Conservation (phyloP, 2,113 vertebrate genomes). For the Mohoua ochrocephala region DNA sequence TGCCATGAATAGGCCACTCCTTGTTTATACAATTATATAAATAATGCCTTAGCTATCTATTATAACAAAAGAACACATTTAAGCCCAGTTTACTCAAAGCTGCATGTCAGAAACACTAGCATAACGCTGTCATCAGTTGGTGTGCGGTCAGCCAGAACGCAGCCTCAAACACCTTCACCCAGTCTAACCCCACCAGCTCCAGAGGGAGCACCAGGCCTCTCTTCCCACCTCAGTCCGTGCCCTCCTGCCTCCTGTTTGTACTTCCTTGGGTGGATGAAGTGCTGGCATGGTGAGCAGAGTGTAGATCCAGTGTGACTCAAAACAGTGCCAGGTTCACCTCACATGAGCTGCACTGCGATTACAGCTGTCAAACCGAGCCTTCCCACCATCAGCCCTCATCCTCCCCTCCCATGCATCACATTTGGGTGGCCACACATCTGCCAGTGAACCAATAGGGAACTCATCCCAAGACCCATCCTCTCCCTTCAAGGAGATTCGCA, state of each 20-base stretch:
- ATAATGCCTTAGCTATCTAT: not conserved
- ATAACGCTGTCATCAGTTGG: not conserved
- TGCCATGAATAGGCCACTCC: not conserved
- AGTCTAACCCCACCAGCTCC: not conserved
- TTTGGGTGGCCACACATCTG: not conserved
- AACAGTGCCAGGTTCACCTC: not conserved
- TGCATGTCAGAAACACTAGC: not conserved
- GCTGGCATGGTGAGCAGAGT: rapidly evolving
- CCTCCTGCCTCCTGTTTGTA: not conserved
- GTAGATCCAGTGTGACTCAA: rapidly evolving
- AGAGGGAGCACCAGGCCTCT: rapidly evolving
- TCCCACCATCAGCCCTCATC: not conserved
- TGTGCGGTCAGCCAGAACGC: rapidly evolving
- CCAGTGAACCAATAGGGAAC: not conserved
- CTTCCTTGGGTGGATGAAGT: rapidly evolving
- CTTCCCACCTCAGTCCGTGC: rapidly evolving
- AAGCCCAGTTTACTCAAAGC: not conserved
- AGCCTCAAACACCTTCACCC: not conserved
- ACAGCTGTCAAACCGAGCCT: not conserved
- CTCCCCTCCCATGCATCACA: not conserved
- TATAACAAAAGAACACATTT: not conserved
- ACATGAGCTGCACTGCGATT: rapidly evolving
- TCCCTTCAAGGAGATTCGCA: not conserved
- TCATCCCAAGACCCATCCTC: not conserved
- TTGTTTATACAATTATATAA: not conserved